These are phyloP conservation scores for Actinostola sp. DNA, from an alignment of 92 coral and sea anemone species.

Conservation along the genomic window DNA sequence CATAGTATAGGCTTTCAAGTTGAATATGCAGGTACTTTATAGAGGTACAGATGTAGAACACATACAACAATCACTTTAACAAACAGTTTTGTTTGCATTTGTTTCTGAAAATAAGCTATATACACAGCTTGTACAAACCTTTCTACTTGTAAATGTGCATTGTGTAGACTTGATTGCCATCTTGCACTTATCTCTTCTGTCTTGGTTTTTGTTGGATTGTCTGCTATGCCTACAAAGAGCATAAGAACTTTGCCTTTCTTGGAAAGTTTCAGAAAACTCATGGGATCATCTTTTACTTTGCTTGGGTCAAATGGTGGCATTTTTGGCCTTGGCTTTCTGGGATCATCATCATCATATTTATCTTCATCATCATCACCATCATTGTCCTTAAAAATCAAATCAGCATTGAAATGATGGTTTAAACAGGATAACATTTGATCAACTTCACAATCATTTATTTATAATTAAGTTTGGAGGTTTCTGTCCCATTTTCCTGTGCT, in stretches of 20 bases:
- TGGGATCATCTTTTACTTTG: conserved; percentile 80
- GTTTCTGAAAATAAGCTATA: too few species aligned
- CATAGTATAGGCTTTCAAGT: too few species aligned
- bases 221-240: conserved; percentile 85
- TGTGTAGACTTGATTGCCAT: conserved; percentile 91
- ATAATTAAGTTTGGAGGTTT: too few species aligned
- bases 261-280: conserved; percentile 71
- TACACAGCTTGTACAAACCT: too few species aligned
- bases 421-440: too few species aligned
- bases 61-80: too few species aligned
- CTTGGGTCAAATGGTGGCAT: conserved; percentile 84
- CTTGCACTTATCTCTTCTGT: conserved; percentile 79
- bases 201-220: conserved; percentile 68
- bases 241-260: conserved; percentile 92
- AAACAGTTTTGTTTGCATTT: too few species aligned
- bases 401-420: background rate
- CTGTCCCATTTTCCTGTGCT: too few species aligned
- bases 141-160: conserved; percentile 93
- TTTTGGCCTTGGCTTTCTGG: conserved; percentile 79
- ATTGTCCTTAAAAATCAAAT: conserved; percentile 64
- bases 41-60: too few species aligned
- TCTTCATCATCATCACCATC: conserved; percentile 94
- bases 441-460: too few species aligned
- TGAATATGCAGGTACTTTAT: too few species aligned
- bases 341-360: conserved; percentile 92